These are phyloP conservation scores for Forbesichthys papilliferus DNA, from an alignment of 2,113 vertebrate genomes.

Conservation along the genomic window DNA sequence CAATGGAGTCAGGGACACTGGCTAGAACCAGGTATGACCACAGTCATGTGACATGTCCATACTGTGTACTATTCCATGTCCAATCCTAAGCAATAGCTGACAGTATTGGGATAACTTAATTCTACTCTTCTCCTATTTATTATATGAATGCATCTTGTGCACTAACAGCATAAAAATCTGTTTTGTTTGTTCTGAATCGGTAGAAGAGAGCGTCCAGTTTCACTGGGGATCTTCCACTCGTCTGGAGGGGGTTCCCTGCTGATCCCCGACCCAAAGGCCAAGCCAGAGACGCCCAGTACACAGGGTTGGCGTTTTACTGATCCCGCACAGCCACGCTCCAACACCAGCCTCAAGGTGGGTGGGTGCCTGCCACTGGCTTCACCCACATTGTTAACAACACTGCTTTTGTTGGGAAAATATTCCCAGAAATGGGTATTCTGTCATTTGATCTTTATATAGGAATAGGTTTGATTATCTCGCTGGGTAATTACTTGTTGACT, in stretches of 20 bases:
- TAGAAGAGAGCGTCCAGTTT: slow-evolving; percentile 94
- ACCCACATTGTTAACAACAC: not conserved
- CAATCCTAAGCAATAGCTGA: too few species aligned
- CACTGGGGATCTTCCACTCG: slow-evolving; percentile 90
- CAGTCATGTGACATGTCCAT: not conserved
- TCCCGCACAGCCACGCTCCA: slow-evolving; percentile 85
- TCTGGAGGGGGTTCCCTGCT: slow-evolving; percentile 76
- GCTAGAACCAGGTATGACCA: slow-evolving; percentile 68
- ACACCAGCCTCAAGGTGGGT: slow-evolving; percentile 85
- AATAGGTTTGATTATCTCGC: not conserved
- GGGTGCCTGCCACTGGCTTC: not conserved
- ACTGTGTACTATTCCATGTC: too few species aligned
- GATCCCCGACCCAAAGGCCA: slow-evolving; percentile 80
- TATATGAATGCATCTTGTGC: too few species aligned
- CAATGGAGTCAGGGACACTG: slow-evolving; percentile 53
- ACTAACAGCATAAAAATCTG: too few species aligned
- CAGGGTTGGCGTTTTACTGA: slow-evolving; percentile 91
- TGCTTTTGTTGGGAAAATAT: too few species aligned
- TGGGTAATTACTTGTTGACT: not conserved
- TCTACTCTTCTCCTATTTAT: too few species aligned
- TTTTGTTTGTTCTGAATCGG: not conserved
- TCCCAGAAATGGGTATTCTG: too few species aligned
- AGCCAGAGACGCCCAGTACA: slow-evolving; percentile 79
- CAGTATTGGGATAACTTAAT: too few species aligned
- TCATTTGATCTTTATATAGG: too few species aligned